Evolutionary conservation across 2,888 invertebrate species (phyloP), one percentile per base, ranked within the genome.

Genomic region (Petrolisthes manimaculis): DNA sequence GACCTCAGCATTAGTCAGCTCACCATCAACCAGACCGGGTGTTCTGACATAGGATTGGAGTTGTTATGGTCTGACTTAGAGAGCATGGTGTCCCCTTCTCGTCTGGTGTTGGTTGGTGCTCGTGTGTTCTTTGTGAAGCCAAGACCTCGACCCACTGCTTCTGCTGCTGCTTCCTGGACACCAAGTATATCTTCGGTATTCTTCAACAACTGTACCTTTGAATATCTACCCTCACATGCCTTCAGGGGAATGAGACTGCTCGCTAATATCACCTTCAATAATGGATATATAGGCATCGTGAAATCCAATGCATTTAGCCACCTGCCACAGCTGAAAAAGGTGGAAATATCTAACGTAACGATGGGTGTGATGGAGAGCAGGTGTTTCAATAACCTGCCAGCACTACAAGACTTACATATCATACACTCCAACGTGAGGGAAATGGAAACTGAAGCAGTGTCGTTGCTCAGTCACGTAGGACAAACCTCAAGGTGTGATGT

Each of bases 21-120:
- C 61, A 85, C 88, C 77, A 85, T 88, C 78, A 77, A 88, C 85
- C 85, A 85, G 78, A 77, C 81, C 9, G 71, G 51, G 8, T 88
- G 88, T 21, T 14, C 67, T 6, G 18, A 82, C 5, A 55, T 12
- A 5, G 82, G 85, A 12, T 78, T 88, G 69, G 85, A 85, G 77
- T 54, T 88, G 37, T 55, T 5, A 5, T 88, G 88, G 88, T 51
- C 82, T 5, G 71, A 75, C 24, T 56, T 88, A 14, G 88, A 88
- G 85, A 67, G 82, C 14, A n/a, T n/a, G 54, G 88, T 88, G 69
- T 77, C 81, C 1, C 88, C 88, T 6, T 37, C 55, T 1, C 55
- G n/a, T 14, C 77, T 88, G 18, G 53, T 83, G 67, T 54, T 88
- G 56, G 78, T 18, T n/a, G 82, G 78, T 12, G 67, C 85, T 5